phyloP scores from a whole-genome alignment of 1,140 invertebrate genomes.

The Drosophila willistoni region DNA sequence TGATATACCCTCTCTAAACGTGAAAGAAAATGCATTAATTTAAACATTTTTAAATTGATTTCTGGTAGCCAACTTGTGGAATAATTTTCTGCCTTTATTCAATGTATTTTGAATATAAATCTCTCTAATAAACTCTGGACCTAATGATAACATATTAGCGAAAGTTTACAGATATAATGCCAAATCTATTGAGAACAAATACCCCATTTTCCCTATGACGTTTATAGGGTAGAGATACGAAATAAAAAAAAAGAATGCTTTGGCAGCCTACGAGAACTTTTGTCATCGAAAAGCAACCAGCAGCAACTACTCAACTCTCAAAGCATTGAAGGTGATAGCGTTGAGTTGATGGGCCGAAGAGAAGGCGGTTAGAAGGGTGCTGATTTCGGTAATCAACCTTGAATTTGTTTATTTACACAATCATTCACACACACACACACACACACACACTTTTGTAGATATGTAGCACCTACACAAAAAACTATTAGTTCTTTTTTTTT shows the following conservation, averaged over 20 bases:
- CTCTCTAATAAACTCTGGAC: no score
- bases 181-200: no score
- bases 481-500: conserved; percentile 29
- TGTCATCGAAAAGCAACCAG: conserved; percentile 68
- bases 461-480: conserved; percentile 31
- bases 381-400: conserved; percentile 74
- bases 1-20: neutral
- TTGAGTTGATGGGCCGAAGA: conserved; percentile 22
- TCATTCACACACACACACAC: conserved; percentile 47
- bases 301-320: conserved; percentile 33
- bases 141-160: no score
- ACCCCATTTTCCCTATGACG: no score
- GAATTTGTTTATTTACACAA: conserved; percentile 59
- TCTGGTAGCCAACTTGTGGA: no score
- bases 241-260: conserved; percentile 33
- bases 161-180: no score
- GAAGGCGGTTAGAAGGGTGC: conserved; percentile 9
- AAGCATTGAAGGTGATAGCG: conserved; percentile 55
- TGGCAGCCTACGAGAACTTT: conserved; percentile 56
- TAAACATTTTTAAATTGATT: no score
- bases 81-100: no score
- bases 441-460: conserved; percentile 20
- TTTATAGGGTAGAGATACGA: neutral
- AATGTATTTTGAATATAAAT: no score
- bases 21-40: no score